Percentiles rank a stretch among this genome's conserved stretches.
These are phyloP conservation scores for Mesocricetus auratus DNA, from an alignment of 2,113 vertebrate genomes.

Conservation along the genomic window DNA sequence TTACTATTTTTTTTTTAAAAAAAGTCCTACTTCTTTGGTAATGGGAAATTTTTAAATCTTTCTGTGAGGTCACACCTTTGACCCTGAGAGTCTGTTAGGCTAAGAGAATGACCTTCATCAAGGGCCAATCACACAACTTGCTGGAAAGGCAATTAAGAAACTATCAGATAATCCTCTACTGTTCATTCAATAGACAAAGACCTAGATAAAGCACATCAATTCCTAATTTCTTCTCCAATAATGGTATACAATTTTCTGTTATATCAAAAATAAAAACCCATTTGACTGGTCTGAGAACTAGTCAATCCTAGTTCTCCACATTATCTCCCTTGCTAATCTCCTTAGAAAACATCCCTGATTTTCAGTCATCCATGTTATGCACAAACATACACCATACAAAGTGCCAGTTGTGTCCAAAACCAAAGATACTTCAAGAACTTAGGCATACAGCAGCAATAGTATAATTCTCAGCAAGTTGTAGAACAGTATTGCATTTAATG, in stretches of 20 bases:
- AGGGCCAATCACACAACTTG: constrained; percentile 12
- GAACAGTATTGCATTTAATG: neutral
- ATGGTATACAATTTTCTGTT: neutral
- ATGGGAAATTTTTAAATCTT: neutral
- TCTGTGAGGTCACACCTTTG: neutral
- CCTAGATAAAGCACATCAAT: neutral
- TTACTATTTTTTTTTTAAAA: neutral
- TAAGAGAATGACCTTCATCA: constrained; percentile 5
- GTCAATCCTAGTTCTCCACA: neutral
- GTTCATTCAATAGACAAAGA: constrained; percentile 38
- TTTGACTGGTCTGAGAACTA: neutral
- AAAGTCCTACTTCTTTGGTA: constrained; percentile 44
- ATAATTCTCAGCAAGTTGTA: neutral
- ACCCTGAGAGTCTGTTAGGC: neutral
- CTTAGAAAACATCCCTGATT: neutral
- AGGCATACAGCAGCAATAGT: neutral
- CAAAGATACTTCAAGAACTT: neutral
- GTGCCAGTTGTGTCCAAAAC: neutral
- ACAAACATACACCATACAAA: constrained; percentile 1
- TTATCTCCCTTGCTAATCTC: neutral
- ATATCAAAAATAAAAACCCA: neutral
- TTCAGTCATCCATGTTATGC: neutral
- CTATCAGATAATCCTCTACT: constrained; percentile 26
- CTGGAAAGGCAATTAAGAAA: constrained; percentile 14
- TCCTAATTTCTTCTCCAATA: neutral